Evolutionary conservation across 2,888 invertebrate genomes (phyloP), one percentile per base, ranked within the genome.

Genomic region (Lepidocyrtoides sp.): DNA sequence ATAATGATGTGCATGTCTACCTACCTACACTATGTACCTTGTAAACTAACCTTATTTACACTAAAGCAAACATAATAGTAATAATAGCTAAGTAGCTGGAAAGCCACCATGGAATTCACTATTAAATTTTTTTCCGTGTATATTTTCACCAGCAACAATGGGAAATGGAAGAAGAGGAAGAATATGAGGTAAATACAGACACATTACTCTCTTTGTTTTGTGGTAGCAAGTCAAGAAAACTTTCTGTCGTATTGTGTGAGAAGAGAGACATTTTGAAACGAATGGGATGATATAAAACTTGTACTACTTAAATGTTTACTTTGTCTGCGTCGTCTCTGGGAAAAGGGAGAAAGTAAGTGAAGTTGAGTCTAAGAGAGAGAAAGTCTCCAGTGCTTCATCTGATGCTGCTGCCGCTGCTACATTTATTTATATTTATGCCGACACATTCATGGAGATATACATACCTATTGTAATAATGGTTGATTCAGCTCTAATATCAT

Each of bases 381-480:
- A 14, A 72, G 72, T 72, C 48, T 77, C 54, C 32, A 17, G 54
- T 77, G 77, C 32, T 77, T 77, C 44, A 41, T 51, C 54, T 54
- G 72, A 20, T 44, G 0, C 41, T 32, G n/a, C 54, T 29, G 48
- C 44, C 44, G 26, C 36, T 36, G 54, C 82, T 41, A 82, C 81
- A 36, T 81, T 51, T 60, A 81, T 81, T 82, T 82, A 82, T 82
- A 82, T 82, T 60, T 63, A 82, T 81, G 36, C 81, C 77, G 77
- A 77, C 77, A 77, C 51, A 54, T 54, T 51, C 77, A 77, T 54
- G 32, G 29, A 54, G 77, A 26, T n/a, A n/a, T n/a, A n/a, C n/a
- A n/a, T n/a, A n/a, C n/a, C n/a, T 77, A 54, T 77, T 77, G 29
- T 77, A 77, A 77, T 51, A 77, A n/a, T n/a, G n/a, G 26, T 36